Conservation (phyloP, 2,113 vertebrate genomes). For the Myanophis thanlyinensis region DNA sequence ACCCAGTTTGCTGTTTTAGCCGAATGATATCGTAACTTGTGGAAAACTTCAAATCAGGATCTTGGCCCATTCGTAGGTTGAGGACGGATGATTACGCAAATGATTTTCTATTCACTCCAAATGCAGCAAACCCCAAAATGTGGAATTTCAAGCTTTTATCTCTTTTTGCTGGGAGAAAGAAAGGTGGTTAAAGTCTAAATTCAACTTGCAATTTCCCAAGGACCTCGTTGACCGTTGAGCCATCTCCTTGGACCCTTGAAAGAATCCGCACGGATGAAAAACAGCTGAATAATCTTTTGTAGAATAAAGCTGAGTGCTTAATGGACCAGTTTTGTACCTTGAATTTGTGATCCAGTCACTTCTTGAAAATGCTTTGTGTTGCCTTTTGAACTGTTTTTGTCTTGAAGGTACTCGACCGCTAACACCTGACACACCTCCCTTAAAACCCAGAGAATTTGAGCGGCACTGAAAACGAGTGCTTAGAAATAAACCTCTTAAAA, state of each 20-base stretch:
- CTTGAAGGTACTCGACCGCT: too few species aligned
- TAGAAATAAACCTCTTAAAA: background rate
- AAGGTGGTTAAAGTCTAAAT: background rate
- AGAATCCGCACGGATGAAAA: background rate
- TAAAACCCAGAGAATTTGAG: background rate
- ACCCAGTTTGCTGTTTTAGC: background rate
- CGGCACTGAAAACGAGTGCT: background rate
- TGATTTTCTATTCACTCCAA: background rate
- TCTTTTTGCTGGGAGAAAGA: background rate
- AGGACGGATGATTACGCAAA: background rate
- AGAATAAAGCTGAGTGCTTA: conserved; percentile 12
- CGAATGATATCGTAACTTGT: background rate
- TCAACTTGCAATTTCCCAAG: background rate
- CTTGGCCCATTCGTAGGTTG: too few species aligned
- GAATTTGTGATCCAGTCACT: background rate
- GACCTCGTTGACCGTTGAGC: background rate
- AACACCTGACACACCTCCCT: background rate
- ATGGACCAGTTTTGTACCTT: background rate
- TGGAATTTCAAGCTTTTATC: background rate
- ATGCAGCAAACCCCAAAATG: background rate
- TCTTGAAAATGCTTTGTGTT: background rate
- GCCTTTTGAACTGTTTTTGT: background rate
- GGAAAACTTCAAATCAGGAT: background rate
- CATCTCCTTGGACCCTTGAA: background rate
- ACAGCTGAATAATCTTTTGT: background rate